Conservation (phyloP, 1,140 invertebrate species). For the Drosophila orena region DNA sequence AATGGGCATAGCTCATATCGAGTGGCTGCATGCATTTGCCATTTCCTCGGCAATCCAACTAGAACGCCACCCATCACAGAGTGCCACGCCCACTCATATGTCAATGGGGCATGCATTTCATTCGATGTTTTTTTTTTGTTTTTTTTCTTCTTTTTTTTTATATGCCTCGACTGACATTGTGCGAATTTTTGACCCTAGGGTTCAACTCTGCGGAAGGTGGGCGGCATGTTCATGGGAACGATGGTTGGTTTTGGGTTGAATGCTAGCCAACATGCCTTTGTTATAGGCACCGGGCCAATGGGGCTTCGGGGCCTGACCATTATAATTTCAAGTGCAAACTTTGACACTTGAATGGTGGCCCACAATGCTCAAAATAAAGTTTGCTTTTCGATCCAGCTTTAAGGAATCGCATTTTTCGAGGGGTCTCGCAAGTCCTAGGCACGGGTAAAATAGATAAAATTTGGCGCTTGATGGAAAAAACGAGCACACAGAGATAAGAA, state of each 20-base stretch:
- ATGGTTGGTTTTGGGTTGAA: slow-evolving; percentile 7
- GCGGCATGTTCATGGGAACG: neutral
- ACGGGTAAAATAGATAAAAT: slow-evolving; percentile 73
- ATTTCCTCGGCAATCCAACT: slow-evolving; percentile 44
- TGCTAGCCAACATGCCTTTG: slow-evolving; percentile 49
- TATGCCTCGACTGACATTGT: slow-evolving; percentile 58
- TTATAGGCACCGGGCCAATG: slow-evolving; percentile 17
- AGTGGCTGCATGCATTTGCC: slow-evolving; percentile 51
- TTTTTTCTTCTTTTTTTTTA: slow-evolving; percentile 51
- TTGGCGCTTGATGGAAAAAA: slow-evolving; percentile 43
- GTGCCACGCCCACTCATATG: slow-evolving; percentile 41
- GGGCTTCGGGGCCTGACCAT: slow-evolving; percentile 28
- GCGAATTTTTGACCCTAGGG: slow-evolving; percentile 38
- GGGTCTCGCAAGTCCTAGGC: slow-evolving; percentile 14
- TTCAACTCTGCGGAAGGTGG: neutral
- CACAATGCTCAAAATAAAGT: slow-evolving; percentile 24
- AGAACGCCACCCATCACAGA: neutral
- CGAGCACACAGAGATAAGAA: slow-evolving; percentile 48
- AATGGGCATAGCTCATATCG: slow-evolving; percentile 21
- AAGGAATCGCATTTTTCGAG: neutral
- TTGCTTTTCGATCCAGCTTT: neutral
- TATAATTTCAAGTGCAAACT: slow-evolving; percentile 56
- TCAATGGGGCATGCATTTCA: slow-evolving; percentile 65
- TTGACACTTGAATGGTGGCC: slow-evolving; percentile 48
- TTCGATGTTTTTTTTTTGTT: slow-evolving; percentile 19